Evolutionary conservation across 2,888 invertebrate species (phyloP).

Genomic region (Noctuana brunneofusca): DNA sequence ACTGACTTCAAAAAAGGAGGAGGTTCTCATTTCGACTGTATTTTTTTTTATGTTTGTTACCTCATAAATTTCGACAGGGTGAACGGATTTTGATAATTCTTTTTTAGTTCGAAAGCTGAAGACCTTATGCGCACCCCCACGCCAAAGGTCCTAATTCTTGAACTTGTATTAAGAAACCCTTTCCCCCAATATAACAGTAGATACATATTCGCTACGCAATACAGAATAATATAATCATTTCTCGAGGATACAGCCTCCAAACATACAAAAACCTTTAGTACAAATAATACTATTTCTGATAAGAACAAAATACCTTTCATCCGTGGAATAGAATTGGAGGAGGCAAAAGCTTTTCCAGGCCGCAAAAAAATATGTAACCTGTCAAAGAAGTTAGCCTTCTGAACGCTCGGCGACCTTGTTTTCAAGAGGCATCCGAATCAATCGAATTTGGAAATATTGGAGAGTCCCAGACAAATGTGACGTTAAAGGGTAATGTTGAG

Average conservation of each 20-base stretch:
- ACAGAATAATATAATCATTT: not conserved
- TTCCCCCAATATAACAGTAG: not conserved
- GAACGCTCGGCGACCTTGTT: slow-evolving; percentile 4
- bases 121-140: too few relatives aligned
- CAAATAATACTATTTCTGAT: slow-evolving; percentile 12
- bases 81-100: too few relatives aligned
- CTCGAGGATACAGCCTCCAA: not conserved
- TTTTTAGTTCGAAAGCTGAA: too few relatives aligned
- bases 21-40: too few relatives aligned
- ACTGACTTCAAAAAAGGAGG: too few relatives aligned
- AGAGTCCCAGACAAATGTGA: not conserved
- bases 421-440: slow-evolving; percentile 19
- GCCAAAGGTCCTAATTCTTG: too few relatives aligned
- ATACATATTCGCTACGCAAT: not conserved
- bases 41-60: too few relatives aligned
- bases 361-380: slow-evolving; percentile 29
- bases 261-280: slow-evolving; percentile 2
- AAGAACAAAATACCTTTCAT: slow-evolving; percentile 17
- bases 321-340: slow-evolving; percentile 17
- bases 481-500: not conserved
- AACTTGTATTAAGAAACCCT: not conserved
- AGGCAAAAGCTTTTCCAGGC: slow-evolving; percentile 25
- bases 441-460: slow-evolving; percentile 10
- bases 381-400: slow-evolving; percentile 15
- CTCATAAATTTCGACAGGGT: too few relatives aligned